Percentiles rank a stretch among this genome's conserved stretches.
phyloP scores from a whole-genome alignment of 2,113 vertebrate genomes.

The Cathartes aura region DNA sequence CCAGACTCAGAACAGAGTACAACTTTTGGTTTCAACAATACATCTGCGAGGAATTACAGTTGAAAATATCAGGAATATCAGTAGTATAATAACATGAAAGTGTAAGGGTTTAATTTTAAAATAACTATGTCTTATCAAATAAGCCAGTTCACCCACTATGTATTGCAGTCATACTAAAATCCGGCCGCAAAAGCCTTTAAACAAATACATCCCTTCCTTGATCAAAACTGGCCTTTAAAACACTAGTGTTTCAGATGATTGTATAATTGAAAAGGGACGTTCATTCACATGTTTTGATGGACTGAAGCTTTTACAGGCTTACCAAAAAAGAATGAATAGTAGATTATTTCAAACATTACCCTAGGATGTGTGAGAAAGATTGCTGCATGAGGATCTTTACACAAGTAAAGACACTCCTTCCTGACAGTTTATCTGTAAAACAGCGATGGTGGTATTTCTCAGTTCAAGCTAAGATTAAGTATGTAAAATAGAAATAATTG shows the following conservation, averaged over 20 bases:
- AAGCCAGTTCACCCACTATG: background rate
- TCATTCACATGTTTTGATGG: background rate
- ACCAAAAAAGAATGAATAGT: background rate
- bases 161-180: background rate
- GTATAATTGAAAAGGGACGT: background rate
- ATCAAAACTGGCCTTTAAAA: background rate
- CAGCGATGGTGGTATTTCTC: background rate
- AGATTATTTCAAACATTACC: background rate
- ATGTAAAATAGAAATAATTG: background rate
- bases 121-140: background rate
- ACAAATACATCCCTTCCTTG: background rate
- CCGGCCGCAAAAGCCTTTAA: background rate
- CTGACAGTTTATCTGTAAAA: background rate
- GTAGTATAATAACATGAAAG: background rate
- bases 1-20: background rate
- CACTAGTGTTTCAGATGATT: background rate
- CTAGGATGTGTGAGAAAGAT: background rate
- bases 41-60: background rate
- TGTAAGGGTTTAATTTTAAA: background rate
- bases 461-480: background rate
- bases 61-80: background rate
- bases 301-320: background rate
- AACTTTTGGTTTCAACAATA: background rate
- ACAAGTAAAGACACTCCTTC: background rate
- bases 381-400: background rate